Evolutionary conservation across 2,113 vertebrate species (phyloP).

Genomic region (Oreochromis spilurus): DNA sequence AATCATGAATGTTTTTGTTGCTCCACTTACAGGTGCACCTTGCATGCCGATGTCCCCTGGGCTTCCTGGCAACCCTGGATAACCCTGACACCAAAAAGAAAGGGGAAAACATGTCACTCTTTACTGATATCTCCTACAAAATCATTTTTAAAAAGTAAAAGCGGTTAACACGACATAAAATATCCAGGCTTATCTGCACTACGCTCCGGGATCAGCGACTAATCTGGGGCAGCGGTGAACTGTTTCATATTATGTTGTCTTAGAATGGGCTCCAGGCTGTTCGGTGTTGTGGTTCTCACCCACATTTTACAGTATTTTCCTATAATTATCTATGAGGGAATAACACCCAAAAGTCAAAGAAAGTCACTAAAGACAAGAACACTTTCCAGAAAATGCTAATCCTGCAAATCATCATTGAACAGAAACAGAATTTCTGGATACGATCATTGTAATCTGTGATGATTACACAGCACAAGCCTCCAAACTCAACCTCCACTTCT

Average conservation of each 20-base stretch:
- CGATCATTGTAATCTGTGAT: background rate
- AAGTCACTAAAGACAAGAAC: background rate
- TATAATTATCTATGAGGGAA: background rate
- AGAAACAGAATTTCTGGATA: background rate
- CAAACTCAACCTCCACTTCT: background rate
- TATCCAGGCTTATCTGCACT: background rate
- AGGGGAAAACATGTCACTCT: background rate
- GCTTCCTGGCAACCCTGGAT: slow-evolving; percentile 83
- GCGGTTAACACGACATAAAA: background rate
- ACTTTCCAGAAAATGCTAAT: background rate
- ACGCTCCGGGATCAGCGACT: background rate
- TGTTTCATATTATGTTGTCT: background rate
- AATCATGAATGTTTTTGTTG: background rate
- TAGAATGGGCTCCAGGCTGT: background rate
- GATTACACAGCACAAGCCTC: background rate
- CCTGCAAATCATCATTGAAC: background rate
- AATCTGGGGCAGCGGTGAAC: background rate
- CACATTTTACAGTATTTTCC: background rate
- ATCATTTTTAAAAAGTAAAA: background rate
- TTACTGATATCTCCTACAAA: background rate
- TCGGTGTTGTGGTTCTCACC: background rate
- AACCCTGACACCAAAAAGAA: slow-evolving; percentile 79
- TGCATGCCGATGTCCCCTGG: slow-evolving; percentile 83
- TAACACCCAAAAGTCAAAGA: background rate
- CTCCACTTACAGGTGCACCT: slow-evolving; percentile 84